A percentile compares a stretch with the other conserved stretches of the same genome.
Evolutionary conservation across 2,113 vertebrate species (phyloP).

Genomic region (Xiphias gladius): DNA sequence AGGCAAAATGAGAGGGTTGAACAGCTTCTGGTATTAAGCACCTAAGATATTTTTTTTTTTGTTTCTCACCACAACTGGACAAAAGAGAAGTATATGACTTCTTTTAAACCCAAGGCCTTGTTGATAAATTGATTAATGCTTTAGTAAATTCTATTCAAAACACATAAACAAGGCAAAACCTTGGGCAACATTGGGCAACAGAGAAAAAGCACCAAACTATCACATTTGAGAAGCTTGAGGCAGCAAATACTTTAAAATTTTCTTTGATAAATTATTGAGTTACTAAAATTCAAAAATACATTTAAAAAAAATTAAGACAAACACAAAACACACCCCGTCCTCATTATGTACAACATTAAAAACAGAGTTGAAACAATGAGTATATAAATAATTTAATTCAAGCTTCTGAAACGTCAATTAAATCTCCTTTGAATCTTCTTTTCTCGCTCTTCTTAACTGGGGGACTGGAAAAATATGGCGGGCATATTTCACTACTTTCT

Average conservation of each 20-base stretch:
- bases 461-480: neutral
- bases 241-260: no score
- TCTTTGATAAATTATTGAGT: no score
- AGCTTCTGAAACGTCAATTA: neutral
- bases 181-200: no score
- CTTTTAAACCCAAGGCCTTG: neutral
- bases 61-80: no score
- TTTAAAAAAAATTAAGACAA: neutral
- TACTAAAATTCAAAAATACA: no score
- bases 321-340: neutral
- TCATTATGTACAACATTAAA: neutral
- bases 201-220: no score
- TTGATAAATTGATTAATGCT: neutral
- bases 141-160: no score
- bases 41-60: neutral
- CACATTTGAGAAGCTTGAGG: no score
- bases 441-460: no score
- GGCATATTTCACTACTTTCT: neutral
- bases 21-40: neutral
- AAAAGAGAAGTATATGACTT: neutral
- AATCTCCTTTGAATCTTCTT: neutral
- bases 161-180: no score
- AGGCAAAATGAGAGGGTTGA: neutral
- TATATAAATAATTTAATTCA: neutral
- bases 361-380: neutral